These are phyloP conservation scores for Numenius arquata DNA, from an alignment of 2,113 vertebrate genomes.

Conservation along the genomic window DNA sequence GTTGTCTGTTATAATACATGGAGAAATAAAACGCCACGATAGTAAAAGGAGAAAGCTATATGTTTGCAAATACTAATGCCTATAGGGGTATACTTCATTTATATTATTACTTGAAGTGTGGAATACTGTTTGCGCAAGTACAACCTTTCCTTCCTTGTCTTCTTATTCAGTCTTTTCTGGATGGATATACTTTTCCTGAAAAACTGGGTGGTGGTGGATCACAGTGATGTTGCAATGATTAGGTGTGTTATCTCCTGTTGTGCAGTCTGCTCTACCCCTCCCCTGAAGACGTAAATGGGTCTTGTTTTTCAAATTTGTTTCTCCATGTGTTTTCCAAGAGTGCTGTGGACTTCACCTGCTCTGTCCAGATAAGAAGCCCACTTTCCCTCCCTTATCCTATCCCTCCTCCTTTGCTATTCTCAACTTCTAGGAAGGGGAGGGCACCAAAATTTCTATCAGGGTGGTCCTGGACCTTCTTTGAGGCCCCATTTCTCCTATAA, in stretches of 20 bases:
- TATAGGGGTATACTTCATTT: not conserved
- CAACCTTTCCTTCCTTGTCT: not conserved
- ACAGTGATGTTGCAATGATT: not conserved
- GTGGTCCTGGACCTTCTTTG: not conserved
- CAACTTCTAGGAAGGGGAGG: not conserved
- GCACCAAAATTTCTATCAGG: not conserved
- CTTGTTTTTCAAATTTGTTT: conserved; percentile 41
- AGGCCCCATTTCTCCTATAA: not conserved
- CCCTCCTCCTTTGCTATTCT: not conserved
- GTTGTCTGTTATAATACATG: not conserved
- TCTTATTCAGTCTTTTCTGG: not conserved
- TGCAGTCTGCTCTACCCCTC: conserved; percentile 11
- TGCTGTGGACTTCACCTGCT: conserved; percentile 20
- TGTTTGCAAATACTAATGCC: not conserved
- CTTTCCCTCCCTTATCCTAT: not conserved
- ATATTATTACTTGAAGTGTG: not conserved
- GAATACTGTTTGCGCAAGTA: not conserved
- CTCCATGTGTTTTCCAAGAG: not conserved
- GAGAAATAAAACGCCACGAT: not conserved
- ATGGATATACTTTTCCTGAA: conserved; percentile 26
- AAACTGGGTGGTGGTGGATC: conserved; percentile 8
- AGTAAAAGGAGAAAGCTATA: not conserved
- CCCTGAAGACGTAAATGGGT: not conserved
- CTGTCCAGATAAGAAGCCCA: conserved; percentile 5
- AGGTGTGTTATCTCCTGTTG: conserved; percentile 6